phyloP scores from a whole-genome alignment of 2,797 vertebrate genomes.

The Eremophila alpestris region DNA sequence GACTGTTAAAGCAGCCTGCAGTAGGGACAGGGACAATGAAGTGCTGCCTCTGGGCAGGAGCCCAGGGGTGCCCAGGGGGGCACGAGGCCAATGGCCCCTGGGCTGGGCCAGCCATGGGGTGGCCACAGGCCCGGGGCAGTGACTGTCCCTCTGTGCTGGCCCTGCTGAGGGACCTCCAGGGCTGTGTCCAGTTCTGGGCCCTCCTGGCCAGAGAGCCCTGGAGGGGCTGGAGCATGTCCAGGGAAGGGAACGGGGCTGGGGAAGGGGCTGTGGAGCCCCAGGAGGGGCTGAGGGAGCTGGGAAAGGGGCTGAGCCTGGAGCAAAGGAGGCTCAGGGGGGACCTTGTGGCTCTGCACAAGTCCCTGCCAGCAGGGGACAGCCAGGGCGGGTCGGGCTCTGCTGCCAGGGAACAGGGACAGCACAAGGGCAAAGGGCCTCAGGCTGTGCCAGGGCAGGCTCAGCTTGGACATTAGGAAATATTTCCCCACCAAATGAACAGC shows the following conservation, averaged over 20 bases:
- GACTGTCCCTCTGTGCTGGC: not conserved
- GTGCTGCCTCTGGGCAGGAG: not conserved
- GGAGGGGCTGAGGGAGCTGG: not conserved
- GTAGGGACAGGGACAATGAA: not conserved
- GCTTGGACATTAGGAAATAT: accelerated
- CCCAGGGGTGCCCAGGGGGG: not conserved
- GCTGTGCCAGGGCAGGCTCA: not conserved
- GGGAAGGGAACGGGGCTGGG: not conserved
- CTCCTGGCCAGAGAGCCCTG: not conserved
- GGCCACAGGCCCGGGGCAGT: not conserved
- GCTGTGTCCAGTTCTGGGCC: not conserved
- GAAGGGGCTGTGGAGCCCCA: not conserved
- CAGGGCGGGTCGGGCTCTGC: not conserved
- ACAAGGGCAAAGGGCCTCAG: not conserved
- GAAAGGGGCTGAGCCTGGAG: not conserved
- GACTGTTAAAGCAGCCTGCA: not conserved
- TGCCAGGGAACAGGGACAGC: not conserved
- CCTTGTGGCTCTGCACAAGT: not conserved
- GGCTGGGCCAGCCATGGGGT: not conserved
- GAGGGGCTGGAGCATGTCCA: not conserved
- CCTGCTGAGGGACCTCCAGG: not conserved
- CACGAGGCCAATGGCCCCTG: not conserved
- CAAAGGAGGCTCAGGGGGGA: not conserved
- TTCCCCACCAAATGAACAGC: not conserved
- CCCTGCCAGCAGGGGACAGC: not conserved